Percentiles rank a stretch among this genome's conserved stretches.
These are phyloP conservation scores for Xyrichtys novacula DNA, from an alignment of 2,797 vertebrate genomes.

Conservation along the genomic window DNA sequence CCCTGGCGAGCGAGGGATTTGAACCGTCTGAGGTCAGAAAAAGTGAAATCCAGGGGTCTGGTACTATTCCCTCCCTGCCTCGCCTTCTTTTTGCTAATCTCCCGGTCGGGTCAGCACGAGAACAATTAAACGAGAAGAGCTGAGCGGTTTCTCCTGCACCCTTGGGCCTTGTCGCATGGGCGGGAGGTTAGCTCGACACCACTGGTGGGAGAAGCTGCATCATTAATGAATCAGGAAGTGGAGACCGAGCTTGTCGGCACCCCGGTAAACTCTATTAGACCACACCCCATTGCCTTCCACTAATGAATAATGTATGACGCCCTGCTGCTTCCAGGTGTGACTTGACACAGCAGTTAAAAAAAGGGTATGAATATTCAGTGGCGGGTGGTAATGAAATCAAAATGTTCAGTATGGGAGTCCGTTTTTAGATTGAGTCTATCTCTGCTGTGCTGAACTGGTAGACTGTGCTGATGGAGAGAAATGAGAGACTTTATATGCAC, in stretches of 20 bases:
- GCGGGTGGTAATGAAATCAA: slow-evolving; percentile 86
- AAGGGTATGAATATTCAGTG: slow-evolving; percentile 87
- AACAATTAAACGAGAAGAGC: slow-evolving; percentile 81
- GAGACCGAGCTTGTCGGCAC: slow-evolving; percentile 70
- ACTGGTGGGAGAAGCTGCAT: slow-evolving; percentile 74
- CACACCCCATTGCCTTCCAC: slow-evolving; percentile 83
- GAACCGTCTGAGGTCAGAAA: slow-evolving; percentile 41
- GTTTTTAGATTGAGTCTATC: slow-evolving; percentile 81
- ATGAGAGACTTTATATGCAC: slow-evolving; percentile 85
- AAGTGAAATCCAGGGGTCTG: slow-evolving; percentile 56
- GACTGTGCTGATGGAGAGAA: slow-evolving; percentile 86
- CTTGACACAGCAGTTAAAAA: slow-evolving; percentile 75
- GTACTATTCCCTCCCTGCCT: slow-evolving; percentile 51
- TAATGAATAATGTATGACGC: slow-evolving; percentile 84
- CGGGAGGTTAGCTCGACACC: slow-evolving; percentile 68
- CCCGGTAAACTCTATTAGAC: slow-evolving; percentile 80
- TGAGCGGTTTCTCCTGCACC: slow-evolving; percentile 61
- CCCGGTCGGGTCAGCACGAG: slow-evolving; percentile 60
- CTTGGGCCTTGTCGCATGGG: slow-evolving; percentile 61
- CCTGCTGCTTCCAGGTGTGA: slow-evolving; percentile 82
- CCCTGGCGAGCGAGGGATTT: slow-evolving; percentile 37
- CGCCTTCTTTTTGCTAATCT: slow-evolving; percentile 65
- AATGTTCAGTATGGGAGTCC: slow-evolving; percentile 83
- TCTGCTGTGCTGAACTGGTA: slow-evolving; percentile 78
- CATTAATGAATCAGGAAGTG: slow-evolving; percentile 82